Evolutionary conservation across 2,797 vertebrate species (phyloP), one percentile per base, ranked within the genome.

Genomic region (Rhynchonycteris naso): DNA sequence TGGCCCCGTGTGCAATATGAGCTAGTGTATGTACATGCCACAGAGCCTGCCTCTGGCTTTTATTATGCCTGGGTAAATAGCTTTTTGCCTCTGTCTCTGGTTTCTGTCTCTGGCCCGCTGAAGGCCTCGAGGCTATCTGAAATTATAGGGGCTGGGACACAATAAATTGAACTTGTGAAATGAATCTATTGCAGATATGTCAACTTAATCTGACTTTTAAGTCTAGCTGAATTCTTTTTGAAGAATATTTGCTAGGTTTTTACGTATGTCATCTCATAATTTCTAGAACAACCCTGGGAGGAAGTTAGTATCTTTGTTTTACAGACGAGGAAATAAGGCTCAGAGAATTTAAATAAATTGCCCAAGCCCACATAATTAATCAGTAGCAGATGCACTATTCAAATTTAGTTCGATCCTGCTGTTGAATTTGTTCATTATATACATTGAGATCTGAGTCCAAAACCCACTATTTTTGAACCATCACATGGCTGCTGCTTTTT

Each of bases 51-150:
- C 76, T 96, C 95, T 95, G 93, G 59, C 59, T 91, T 93, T 93
- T 95, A 69, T 94, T 95, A 90, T 52, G 61, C 54, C 58, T 95
- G 59, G 52, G 65, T 93, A 92, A 96, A n/a, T 92, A 74, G 75
- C 24, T 65, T 92, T 93, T 95, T 89, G 80, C 69, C 28, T 91
- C 54, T 91, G 75, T 95, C 83, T 96, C 90, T 93, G 91, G 74
- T 92, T 93, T 96, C 88, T 93, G n/a, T 90, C 87, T 84, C 16
- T 75, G 75, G 65, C 54, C 54, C 68, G 78, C 87, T 85, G 65
- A 94, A 91, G 63, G 30, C 68, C 61, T 95, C 50, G 75, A 89
- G 84, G 85, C 75, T 92, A 63, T 92, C 75, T 93, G 91, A 93
- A 93, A 87, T 93, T 89, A 68, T 30, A 91, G 65, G n/a, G 54